phyloP scores from a whole-genome alignment of 2,797 vertebrate species.

The Ptychobarbus kaznakovi region DNA sequence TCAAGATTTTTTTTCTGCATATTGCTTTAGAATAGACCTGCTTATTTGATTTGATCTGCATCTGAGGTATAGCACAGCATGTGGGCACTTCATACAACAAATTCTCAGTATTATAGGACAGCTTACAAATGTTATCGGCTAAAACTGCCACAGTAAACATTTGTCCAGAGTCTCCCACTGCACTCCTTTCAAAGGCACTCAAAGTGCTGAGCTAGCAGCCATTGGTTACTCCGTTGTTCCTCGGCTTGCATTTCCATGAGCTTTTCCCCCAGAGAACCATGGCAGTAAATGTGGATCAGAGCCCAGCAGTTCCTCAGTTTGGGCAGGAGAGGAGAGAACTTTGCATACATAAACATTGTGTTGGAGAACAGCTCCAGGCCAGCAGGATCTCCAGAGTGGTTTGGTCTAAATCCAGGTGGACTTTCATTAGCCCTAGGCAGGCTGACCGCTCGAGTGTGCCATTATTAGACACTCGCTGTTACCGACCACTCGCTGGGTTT shows the following conservation, averaged over 20 bases:
- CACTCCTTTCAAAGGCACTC: constrained; percentile 28
- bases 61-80: background rate
- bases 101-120: constrained; percentile 36
- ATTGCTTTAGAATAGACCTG: background rate
- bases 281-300: constrained; percentile 51
- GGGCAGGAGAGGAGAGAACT: constrained; percentile 14
- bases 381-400: constrained; percentile 21
- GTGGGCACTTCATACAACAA: constrained; percentile 23
- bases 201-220: constrained; percentile 51
- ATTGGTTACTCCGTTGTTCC: constrained; percentile 10
- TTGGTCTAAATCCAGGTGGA: constrained; percentile 29
- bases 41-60: background rate
- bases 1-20: background rate
- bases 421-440: constrained; percentile 11
- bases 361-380: constrained; percentile 18
- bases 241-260: constrained; percentile 39
- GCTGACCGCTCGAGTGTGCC: background rate
- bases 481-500: background rate
- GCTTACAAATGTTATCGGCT: constrained; percentile 48
- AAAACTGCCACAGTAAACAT: constrained; percentile 39
- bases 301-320: constrained; percentile 18
- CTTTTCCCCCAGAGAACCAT: constrained; percentile 35
- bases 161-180: constrained; percentile 33
- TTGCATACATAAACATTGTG: constrained; percentile 32
- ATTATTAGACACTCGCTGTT: background rate